These are phyloP conservation scores for Corbicula japonica DNA, from an alignment of 2,888 invertebrate species.

Conservation along the genomic window DNA sequence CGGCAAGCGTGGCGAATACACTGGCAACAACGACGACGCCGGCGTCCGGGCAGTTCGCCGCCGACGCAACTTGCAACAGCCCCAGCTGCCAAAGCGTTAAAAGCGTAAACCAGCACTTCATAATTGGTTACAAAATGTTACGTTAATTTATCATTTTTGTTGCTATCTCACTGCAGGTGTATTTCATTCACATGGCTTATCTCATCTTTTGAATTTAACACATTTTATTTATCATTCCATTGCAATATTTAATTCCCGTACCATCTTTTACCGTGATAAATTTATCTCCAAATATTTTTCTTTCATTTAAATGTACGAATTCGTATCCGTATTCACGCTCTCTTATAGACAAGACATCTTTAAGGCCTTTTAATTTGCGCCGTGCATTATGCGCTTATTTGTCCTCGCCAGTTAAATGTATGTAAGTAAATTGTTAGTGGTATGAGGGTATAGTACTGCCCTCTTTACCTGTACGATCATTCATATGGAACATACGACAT, in stretches of 20 bases:
- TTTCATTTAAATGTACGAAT: neutral
- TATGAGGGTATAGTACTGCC: conserved; percentile 9
- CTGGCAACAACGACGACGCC: conserved; percentile 76
- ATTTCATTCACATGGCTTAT: conserved; percentile 5
- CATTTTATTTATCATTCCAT: conserved; percentile 12
- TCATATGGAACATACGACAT: conserved; percentile 10
- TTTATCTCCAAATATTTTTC: neutral
- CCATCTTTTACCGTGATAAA: neutral
- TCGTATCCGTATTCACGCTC: neutral
- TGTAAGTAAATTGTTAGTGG: neutral
- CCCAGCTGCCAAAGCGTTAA: conserved; percentile 8
- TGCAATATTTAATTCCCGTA: neutral
- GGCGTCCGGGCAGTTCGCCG: conserved; percentile 63
- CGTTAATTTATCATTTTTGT: neutral
- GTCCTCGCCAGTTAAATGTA: conserved; percentile 26
- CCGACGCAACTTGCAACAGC: conserved; percentile 11
- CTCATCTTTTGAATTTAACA: conserved; percentile 12
- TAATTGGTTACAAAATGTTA: conserved; percentile 1
- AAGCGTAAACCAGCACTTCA: neutral
- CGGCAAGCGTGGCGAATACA: conserved; percentile 74
- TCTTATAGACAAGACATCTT: too few relatives aligned
- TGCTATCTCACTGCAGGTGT: conserved; percentile 10
- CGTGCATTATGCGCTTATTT: too few relatives aligned
- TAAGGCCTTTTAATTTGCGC: too few relatives aligned
- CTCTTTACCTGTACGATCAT: conserved; percentile 19